Evolutionary conservation across 2,113 vertebrate species (phyloP).

Genomic region (Ameiurus melas): DNA sequence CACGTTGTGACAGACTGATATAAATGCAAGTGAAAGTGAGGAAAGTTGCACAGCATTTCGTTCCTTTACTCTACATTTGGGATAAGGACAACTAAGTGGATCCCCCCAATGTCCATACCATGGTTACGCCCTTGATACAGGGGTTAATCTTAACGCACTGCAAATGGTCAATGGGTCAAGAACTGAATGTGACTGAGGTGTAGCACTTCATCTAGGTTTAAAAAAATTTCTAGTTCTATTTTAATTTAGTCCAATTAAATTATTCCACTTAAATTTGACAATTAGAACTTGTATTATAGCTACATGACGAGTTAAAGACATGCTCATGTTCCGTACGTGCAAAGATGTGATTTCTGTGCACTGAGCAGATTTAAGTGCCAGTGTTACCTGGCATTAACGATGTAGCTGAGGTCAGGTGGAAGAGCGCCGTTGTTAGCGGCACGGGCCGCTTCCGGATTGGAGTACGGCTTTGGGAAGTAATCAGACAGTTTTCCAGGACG

Average conservation of each 20-base stretch:
- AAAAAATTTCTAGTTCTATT: too few relatives aligned
- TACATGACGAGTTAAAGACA: too few relatives aligned
- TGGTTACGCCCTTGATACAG: background rate
- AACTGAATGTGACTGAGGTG: background rate
- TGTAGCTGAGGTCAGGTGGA: conserved; percentile 91
- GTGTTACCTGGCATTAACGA: conserved; percentile 82
- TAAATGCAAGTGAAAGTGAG: too few relatives aligned
- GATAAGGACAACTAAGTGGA: too few relatives aligned
- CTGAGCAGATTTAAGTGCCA: background rate
- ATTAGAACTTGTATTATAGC: background rate
- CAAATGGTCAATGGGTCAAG: background rate
- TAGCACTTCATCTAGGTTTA: too few relatives aligned
- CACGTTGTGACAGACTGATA: too few relatives aligned
- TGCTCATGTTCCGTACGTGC: background rate
- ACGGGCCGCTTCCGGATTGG: conserved; percentile 82
- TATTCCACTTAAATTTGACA: too few relatives aligned
- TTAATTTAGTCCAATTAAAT: too few relatives aligned
- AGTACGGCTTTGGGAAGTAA: conserved; percentile 86
- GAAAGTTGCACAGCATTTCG: too few relatives aligned
- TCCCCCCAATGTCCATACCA: too few relatives aligned
- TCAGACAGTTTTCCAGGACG: conserved; percentile 86
- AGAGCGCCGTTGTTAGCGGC: conserved; percentile 85
- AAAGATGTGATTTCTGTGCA: background rate
- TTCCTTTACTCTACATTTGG: too few relatives aligned
- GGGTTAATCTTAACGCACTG: background rate